Percentiles rank a stretch among this genome's conserved stretches.
Evolutionary conservation across 2,797 vertebrate species (phyloP).

Genomic region (Rhyacichthys aspro): DNA sequence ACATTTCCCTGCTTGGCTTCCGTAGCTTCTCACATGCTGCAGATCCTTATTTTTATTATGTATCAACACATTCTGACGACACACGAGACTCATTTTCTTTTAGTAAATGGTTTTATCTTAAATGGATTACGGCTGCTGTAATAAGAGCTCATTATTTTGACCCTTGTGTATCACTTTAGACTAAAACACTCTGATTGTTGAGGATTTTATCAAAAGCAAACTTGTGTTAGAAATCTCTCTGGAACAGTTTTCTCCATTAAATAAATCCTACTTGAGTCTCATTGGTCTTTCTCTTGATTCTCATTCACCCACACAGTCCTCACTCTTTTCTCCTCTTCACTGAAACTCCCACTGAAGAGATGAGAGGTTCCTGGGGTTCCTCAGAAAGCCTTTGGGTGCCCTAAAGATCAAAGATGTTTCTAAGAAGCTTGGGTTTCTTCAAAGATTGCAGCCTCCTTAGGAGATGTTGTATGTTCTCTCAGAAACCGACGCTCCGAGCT

Average conservation of each 20-base stretch:
- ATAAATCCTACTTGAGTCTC: no score
- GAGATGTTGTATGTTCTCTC: conserved; percentile 8
- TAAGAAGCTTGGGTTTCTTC: conserved; percentile 22
- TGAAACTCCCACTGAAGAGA: conserved; percentile 45
- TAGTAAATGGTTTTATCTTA: neutral
- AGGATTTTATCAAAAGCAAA: no score
- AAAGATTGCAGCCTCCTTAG: conserved; percentile 26
- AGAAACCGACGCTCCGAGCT: conserved; percentile 11
- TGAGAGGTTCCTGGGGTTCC: conserved; percentile 36
- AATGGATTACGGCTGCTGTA: neutral
- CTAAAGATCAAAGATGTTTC: conserved; percentile 40
- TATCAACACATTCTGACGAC: neutral
- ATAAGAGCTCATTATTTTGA: neutral
- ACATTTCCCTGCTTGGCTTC: no score
- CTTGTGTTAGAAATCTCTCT: no score
- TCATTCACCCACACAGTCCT: neutral
- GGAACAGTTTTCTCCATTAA: neutral
- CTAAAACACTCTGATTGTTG: neutral
- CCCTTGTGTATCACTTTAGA: neutral
- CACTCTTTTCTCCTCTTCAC: conserved; percentile 58
- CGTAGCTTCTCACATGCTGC: no score
- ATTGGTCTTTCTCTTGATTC: neutral
- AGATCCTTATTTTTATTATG: no score
- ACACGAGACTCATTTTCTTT: neutral
- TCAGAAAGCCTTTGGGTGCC: conserved; percentile 21